Evolutionary conservation across 2,888 invertebrate genomes (phyloP), one percentile per base, ranked within the genome.

Genomic region (Caenorhabditis parvicauda): DNA sequence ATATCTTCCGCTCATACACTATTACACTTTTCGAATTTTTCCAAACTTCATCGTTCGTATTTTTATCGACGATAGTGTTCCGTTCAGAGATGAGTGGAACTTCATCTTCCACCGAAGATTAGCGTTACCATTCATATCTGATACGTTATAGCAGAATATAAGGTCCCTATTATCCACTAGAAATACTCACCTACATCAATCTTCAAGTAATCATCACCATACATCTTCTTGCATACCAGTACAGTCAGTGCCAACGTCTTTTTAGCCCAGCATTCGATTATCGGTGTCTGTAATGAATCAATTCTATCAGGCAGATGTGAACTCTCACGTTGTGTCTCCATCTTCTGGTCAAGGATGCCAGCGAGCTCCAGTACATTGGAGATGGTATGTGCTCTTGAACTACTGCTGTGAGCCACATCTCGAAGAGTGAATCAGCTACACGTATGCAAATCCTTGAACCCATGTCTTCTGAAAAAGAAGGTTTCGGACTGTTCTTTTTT

Each of bases 261-360:
- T 24, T 72, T 63, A 2, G 76, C 73, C 79, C 79, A 79, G 27
- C 70, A 70, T 56, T 79, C 79, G 44, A 79, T 70, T 12, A 79
- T 65, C 7, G 74, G 64, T 1, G 76, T 72, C 76, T 78, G 49
- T 57, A 69, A 35, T 38, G 27, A 12, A 28, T 39, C 35, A 39
- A 19, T 32, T 32, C n/a, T 43, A 22, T 42, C 28, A 38, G n/a
- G 12, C 25, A 39, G 19, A 38, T 27, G 21, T n/a, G 17, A 45
- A 54, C 52, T 48, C 64, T 37, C 28, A 76, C 77, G 59, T 75
- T 73, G 61, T 74, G 71, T 51, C 74, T 69, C 74, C 79, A 79
- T 46, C 68, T 54, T 41, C 63, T 43, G 3, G 68, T 61, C 32
- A 75, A 59, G 5, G 59, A 57, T 6, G 70, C 57, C 46, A 79